Evolutionary conservation across 2,797 vertebrate genomes (phyloP).

Genomic region (Eulemur albifrons): DNA sequence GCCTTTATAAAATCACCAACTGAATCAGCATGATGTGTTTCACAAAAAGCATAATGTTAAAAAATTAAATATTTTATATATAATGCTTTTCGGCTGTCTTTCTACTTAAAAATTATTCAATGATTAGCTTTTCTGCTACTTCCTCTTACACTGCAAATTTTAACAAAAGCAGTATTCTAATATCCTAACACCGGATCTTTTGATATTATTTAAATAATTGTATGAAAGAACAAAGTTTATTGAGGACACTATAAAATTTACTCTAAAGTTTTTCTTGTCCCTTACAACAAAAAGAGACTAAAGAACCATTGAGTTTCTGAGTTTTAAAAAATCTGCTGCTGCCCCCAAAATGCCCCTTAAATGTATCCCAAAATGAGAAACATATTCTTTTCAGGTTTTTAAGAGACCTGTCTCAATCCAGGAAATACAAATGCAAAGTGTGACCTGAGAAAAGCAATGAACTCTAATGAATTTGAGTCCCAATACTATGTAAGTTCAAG

Average conservation of each 20-base stretch:
- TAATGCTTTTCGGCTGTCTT: constrained; percentile 48
- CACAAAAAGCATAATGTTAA: constrained; percentile 47
- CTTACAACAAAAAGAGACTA: constrained; percentile 56
- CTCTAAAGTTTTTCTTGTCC: background rate
- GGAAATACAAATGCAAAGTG: constrained; percentile 54
- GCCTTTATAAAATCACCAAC: constrained; percentile 61
- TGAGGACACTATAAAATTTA: constrained; percentile 69
- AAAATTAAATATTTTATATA: constrained; percentile 37
- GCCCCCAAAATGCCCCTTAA: constrained; percentile 27
- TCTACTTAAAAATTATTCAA: constrained; percentile 57
- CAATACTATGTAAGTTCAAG: constrained; percentile 38
- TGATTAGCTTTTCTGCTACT: constrained; percentile 49
- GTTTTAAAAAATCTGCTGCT: constrained; percentile 45
- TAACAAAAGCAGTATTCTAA: constrained; percentile 73
- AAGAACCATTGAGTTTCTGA: constrained; percentile 50
- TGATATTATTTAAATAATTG: constrained; percentile 56
- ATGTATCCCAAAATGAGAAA: constrained; percentile 19
- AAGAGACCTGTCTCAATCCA: constrained; percentile 26
- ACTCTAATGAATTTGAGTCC: constrained; percentile 53
- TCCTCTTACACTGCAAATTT: background rate
- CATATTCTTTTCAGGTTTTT: constrained; percentile 24
- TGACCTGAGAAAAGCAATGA: constrained; percentile 47
- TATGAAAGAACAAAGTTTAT: constrained; percentile 54
- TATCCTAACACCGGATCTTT: constrained; percentile 53
- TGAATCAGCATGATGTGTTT: constrained; percentile 56